Evolutionary conservation across 2,888 invertebrate genomes (phyloP), one percentile per base, ranked within the genome.

Genomic region (Sphinx pinastri): DNA sequence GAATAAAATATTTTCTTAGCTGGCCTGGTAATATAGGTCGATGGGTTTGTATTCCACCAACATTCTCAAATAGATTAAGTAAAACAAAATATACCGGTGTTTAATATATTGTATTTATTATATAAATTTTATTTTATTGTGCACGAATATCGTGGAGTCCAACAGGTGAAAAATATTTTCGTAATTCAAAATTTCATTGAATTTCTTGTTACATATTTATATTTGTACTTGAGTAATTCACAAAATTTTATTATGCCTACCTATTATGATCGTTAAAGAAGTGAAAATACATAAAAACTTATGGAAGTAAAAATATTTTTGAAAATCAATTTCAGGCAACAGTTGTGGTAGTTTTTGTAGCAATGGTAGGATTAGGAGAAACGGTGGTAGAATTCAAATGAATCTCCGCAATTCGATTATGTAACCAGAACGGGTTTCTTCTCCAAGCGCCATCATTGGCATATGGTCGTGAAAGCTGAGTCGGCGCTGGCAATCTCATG

Each of bases 391-490:
- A 14, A 54, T 70, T 52, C 6, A 72, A 70, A 54, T 75, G 73
- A 19, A 71, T 68, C 10, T 71, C 71, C 8, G 75, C 69, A 55
- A 77, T 74, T 13, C 69, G 74, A 14, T 77, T 75, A 10, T 79
- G 79, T 45, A 79, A 67, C 71, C 75, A 75, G 68, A 77, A 80
- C 11, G 77, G 75, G 12, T 71, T 71, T 10, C 72, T 76, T 68
- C 81, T 76, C 13, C 82, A 74, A 0, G 82, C 68, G 0, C 76
- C 78, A 75, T 82, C 81, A 16, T 84, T 82, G 0, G 75, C 72
- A 63, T 77, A 70, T 3, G 77, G 74, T 69, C 76, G 71, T 0
- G 76, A 70, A 4, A 75, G 71, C 0, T 73, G 68, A 58, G 71
- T 76, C 19, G 74, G 77, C 10, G 55, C 55, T 49, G 81, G 81